Conservation (phyloP, 2,888 invertebrate genomes). For the Nyleta sp. region DNA sequence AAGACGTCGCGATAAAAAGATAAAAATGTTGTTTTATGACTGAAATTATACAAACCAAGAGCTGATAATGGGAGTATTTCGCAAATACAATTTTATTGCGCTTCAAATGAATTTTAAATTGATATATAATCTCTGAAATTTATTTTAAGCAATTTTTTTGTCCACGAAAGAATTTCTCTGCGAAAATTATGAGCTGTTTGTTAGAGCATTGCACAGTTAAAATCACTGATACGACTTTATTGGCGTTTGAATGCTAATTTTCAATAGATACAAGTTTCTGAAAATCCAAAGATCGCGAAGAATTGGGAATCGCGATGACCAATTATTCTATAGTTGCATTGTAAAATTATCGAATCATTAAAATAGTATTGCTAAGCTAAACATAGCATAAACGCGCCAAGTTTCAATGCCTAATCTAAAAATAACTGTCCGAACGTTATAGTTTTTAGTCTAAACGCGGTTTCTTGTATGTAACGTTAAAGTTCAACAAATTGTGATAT, state of each 20-base stretch:
- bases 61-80: neutral
- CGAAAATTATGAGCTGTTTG: no score
- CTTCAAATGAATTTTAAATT: no score
- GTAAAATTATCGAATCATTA: constrained; percentile 43
- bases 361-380: constrained; percentile 40
- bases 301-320: constrained; percentile 3
- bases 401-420: constrained; percentile 43
- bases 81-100: neutral
- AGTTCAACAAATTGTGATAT: constrained; percentile 33
- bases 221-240: no score
- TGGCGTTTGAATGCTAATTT: no score
- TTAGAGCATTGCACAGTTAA: no score
- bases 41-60: neutral
- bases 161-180: no score
- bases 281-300: constrained; percentile 9
- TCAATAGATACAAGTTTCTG: neutral
- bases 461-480: constrained; percentile 8
- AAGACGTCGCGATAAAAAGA: neutral
- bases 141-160: no score
- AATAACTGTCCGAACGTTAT: constrained; percentile 26
- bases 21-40: neutral
- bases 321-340: constrained; percentile 26
- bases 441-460: constrained; percentile 12
- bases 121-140: no score
- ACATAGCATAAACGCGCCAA: constrained; percentile 37